phyloP scores from a whole-genome alignment of 2,888 invertebrate species.

The Rhyacophila evoluta region DNA sequence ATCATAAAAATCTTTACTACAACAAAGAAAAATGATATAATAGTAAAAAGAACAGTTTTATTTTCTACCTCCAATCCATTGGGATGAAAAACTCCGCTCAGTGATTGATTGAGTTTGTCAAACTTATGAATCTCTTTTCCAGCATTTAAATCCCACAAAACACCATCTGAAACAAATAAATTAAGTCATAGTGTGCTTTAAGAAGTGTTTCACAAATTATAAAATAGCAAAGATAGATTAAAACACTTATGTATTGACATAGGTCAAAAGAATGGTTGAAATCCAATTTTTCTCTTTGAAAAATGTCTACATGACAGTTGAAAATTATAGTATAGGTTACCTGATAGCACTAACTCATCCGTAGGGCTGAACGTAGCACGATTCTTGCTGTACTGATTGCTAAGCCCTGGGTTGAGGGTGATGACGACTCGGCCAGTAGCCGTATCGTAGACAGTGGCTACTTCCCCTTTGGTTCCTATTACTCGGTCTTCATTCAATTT shows the following conservation, averaged over 20 bases:
- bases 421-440: constrained; percentile 80
- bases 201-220: too few species aligned
- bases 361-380: constrained; percentile 94
- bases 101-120: constrained; percentile 95
- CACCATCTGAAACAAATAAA: constrained; percentile 77
- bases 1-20: too few species aligned
- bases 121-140: constrained; percentile 95
- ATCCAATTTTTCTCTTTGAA: too few species aligned
- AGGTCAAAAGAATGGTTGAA: too few species aligned
- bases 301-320: too few species aligned
- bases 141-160: constrained; percentile 91
- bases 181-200: too few species aligned
- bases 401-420: constrained; percentile 82
- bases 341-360: constrained; percentile 92
- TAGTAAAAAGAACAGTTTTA: too few species aligned
- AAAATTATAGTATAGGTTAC: too few species aligned
- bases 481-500: constrained; percentile 87
- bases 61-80: constrained; percentile 86
- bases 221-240: too few species aligned
- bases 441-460: constrained; percentile 90
- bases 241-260: too few species aligned
- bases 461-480: constrained; percentile 88
- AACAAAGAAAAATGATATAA: too few species aligned
- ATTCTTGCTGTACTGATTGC: constrained; percentile 95
- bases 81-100: constrained; percentile 97